Evolutionary conservation across 1,140 invertebrate species (phyloP).

Genomic region (Drosophila watanabei): DNA sequence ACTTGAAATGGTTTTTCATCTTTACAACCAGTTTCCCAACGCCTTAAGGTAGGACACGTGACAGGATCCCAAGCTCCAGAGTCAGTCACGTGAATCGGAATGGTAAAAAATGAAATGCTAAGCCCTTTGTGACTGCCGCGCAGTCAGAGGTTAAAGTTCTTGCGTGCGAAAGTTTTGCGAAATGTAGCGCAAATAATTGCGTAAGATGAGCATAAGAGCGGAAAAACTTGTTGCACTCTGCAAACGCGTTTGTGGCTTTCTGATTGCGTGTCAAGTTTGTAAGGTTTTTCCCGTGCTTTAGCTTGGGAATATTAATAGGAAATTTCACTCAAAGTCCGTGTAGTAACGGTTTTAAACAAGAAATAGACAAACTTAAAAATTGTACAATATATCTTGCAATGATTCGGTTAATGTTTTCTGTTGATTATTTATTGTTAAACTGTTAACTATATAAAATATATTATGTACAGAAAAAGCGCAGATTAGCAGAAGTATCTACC

Average conservation of each 20-base stretch:
- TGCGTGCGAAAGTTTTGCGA: conserved; percentile 53
- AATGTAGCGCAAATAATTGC: conserved; percentile 66
- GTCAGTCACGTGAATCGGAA: conserved; percentile 64
- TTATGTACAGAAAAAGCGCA: background rate
- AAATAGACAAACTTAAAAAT: background rate
- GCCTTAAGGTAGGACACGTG: conserved; percentile 48
- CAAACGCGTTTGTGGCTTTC: conserved; percentile 30
- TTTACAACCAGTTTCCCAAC: background rate
- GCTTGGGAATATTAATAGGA: conserved; percentile 3
- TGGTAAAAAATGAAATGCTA: conserved; percentile 36
- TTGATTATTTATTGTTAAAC: background rate
- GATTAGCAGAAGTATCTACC: background rate
- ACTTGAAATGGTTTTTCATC: background rate
- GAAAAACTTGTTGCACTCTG: conserved; percentile 61
- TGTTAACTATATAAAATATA: background rate
- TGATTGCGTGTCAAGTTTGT: conserved; percentile 54
- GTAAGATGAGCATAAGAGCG: conserved; percentile 53
- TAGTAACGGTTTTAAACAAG: background rate
- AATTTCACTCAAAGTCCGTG: background rate
- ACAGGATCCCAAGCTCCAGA: conserved; percentile 42
- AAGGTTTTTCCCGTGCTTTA: conserved; percentile 1
- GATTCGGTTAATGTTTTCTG: too few species aligned
- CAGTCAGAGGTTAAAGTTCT: conserved; percentile 59
- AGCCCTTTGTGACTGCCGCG: conserved; percentile 52
- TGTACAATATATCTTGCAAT: background rate